A percentile compares a stretch with the other conserved stretches of the same genome.
Conservation (phyloP, 2,113 vertebrate species). For the Ondatra zibethicus region DNA sequence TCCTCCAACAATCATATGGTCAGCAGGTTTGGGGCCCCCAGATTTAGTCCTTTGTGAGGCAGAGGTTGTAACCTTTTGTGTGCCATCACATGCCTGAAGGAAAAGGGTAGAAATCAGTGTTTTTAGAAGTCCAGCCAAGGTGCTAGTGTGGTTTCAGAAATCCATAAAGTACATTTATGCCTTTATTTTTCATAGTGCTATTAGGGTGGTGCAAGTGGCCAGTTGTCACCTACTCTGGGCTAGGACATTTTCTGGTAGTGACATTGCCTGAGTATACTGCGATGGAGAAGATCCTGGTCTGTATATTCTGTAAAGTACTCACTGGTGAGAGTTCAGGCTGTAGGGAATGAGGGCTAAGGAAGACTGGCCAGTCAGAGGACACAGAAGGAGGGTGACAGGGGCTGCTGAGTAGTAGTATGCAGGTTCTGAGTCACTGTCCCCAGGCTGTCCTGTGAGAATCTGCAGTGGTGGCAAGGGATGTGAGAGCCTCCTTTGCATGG, state of each 20-base stretch:
- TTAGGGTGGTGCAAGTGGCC: background rate
- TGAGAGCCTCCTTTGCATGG: background rate
- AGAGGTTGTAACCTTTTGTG: background rate
- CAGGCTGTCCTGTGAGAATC: background rate
- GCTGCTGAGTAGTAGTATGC: background rate
- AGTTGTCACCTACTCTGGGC: background rate
- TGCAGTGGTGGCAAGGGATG: background rate
- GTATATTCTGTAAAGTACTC: background rate
- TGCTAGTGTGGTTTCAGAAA: fast-evolving
- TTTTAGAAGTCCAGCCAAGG: background rate
- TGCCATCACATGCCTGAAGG: background rate
- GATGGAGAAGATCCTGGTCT: background rate
- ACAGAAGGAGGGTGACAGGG: no score
- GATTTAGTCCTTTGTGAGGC: background rate
- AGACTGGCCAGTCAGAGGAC: background rate
- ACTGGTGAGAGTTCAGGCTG: background rate
- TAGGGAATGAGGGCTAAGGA: background rate
- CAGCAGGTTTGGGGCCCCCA: background rate
- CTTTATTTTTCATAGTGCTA: background rate
- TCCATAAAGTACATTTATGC: background rate
- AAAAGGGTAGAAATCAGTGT: fast-evolving
- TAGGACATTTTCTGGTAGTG: background rate
- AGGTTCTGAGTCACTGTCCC: background rate
- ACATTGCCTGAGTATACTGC: background rate
- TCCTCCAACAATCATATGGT: background rate